phyloP scores from a whole-genome alignment of 2,888 invertebrate species.

The Limnephilus rhombicus region DNA sequence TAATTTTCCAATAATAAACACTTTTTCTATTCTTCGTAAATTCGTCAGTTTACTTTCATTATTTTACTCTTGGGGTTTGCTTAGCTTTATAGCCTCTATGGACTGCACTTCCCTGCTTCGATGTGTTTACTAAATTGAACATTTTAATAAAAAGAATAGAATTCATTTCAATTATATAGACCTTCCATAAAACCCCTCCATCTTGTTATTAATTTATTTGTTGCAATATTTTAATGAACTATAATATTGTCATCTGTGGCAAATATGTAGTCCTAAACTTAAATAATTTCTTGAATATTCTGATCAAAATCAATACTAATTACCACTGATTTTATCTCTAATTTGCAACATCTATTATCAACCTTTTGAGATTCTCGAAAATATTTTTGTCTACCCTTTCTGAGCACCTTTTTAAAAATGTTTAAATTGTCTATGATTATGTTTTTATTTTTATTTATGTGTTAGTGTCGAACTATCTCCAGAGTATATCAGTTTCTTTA shows the following conservation, averaged over 20 bases:
- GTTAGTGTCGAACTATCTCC: conserved; percentile 27
- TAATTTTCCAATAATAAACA: background rate
- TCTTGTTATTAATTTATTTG: background rate
- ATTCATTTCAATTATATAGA: background rate
- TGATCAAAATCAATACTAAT: background rate
- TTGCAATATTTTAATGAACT: background rate
- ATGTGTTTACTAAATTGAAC: background rate
- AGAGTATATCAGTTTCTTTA: conserved; percentile 21
- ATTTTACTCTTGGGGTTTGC: background rate
- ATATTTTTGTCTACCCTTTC: background rate
- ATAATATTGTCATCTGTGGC: background rate
- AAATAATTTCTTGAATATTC: background rate
- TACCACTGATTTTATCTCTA: background rate
- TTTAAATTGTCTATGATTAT: background rate
- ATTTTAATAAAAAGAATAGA: background rate
- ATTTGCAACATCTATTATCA: background rate
- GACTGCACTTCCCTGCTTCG: background rate
- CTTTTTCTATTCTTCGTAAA: too few relatives aligned
- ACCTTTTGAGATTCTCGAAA: background rate
- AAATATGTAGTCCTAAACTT: background rate
- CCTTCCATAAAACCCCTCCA: background rate
- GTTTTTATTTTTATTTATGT: conserved; percentile 6
- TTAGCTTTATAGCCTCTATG: background rate
- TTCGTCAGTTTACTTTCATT: too few relatives aligned
- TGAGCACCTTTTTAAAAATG: background rate